These are phyloP conservation scores for Lasioglossum lativentre DNA, from an alignment of 2,888 invertebrate species.

Conservation along the genomic window DNA sequence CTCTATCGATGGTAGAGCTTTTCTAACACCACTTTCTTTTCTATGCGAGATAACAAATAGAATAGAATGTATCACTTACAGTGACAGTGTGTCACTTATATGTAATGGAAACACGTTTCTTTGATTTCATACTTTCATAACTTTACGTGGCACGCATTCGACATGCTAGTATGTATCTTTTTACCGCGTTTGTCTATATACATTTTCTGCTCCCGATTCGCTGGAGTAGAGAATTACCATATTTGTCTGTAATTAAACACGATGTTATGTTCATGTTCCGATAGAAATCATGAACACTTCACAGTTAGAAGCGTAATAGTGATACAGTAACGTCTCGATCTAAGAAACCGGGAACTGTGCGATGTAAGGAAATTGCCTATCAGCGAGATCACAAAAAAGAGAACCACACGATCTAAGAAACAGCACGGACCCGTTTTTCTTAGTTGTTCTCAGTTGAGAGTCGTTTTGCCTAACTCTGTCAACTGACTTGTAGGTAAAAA, in stretches of 20 bases:
- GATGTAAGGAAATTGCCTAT: too few species aligned
- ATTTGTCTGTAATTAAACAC: background rate
- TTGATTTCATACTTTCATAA: background rate
- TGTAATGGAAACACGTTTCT: background rate
- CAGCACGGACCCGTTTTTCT: too few species aligned
- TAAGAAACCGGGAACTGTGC: too few species aligned
- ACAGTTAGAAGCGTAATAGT: background rate
- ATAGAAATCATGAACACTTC: background rate
- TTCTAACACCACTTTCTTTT: slow-evolving; percentile 11
- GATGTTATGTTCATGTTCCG: background rate
- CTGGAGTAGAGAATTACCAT: background rate
- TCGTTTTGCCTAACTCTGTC: background rate
- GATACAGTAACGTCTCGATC: too few species aligned
- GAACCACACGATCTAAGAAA: too few species aligned
- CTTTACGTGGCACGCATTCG: background rate
- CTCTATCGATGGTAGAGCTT: slow-evolving; percentile 11
- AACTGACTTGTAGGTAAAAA: too few species aligned
- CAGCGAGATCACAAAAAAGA: too few species aligned
- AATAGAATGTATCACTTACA: background rate
- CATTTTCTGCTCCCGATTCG: background rate
- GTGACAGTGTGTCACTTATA: background rate
- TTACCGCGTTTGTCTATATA: background rate
- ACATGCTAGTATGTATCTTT: background rate
- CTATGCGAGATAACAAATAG: background rate
- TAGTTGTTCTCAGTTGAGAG: too few species aligned